Conservation (phyloP, 2,797 vertebrate genomes). For the Pagetopsis macropterus region DNA sequence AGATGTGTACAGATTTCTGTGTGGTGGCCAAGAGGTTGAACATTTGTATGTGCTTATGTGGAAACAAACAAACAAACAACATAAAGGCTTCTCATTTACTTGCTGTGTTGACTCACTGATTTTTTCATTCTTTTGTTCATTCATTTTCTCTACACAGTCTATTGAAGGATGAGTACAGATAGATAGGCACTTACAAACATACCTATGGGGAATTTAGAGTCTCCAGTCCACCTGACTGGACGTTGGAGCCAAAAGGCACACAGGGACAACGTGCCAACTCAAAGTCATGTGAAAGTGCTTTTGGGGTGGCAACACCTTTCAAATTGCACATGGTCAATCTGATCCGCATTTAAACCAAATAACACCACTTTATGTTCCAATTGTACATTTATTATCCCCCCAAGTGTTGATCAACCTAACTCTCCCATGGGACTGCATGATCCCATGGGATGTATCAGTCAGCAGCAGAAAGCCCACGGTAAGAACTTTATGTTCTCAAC, state of each 20-base stretch:
- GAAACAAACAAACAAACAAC: conserved; percentile 42
- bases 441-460: background rate
- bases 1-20: conserved; percentile 29
- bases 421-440: background rate
- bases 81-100: conserved; percentile 12
- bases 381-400: background rate
- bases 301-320: too few species aligned
- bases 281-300: conserved; percentile 1
- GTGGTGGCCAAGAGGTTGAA: conserved; percentile 1
- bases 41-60: conserved; percentile 6
- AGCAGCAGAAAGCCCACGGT: background rate
- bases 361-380: background rate
- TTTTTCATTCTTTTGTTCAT: conserved; percentile 18
- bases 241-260: conserved; percentile 26
- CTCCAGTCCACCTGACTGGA: conserved; percentile 44
- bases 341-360: background rate
- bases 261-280: conserved; percentile 9
- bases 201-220: conserved; percentile 65
- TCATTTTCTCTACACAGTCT: conserved; percentile 15
- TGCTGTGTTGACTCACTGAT: conserved; percentile 12
- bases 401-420: conserved; percentile 9
- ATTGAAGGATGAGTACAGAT: conserved; percentile 29
- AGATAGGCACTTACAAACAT: conserved; percentile 33
- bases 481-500: conserved; percentile 21
- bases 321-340: background rate